phyloP scores from a whole-genome alignment of 2,888 invertebrate species.

The Nineta flava region DNA sequence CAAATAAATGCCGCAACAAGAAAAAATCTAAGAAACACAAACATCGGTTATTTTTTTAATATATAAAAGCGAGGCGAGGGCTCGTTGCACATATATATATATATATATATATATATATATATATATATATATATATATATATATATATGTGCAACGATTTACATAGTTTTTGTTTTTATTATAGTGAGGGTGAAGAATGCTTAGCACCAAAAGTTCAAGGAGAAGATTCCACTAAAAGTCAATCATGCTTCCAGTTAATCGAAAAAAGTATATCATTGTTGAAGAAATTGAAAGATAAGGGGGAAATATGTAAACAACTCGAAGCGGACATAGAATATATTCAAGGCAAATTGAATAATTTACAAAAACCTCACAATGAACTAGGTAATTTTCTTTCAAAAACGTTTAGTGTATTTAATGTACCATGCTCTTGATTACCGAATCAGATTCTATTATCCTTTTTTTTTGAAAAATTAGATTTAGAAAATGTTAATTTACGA shows the following conservation, averaged over 20 bases:
- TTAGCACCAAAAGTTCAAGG: conserved; percentile 23
- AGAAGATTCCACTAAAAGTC: conserved; percentile 24
- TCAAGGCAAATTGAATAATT: conserved; percentile 21
- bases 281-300: conserved; percentile 27
- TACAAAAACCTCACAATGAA: conserved; percentile 6
- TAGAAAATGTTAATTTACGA: not conserved
- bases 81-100: no score
- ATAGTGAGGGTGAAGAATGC: conserved; percentile 25
- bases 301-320: conserved; percentile 26
- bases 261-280: conserved; percentile 30
- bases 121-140: no score
- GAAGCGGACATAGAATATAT: conserved; percentile 23
- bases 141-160: no score
- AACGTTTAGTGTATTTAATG: not conserved
- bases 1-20: no score
- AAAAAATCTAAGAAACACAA: no score
- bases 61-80: no score
- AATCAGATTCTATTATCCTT: no score
- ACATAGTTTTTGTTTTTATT: conserved; percentile 7
- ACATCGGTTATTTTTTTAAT: no score
- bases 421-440: conserved; percentile 9
- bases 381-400: not conserved
- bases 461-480: conserved; percentile 1
- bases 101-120: no score
- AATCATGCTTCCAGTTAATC: conserved; percentile 31